Conservation (phyloP, 2,888 invertebrate genomes). For the Philhelius pedissequus region DNA sequence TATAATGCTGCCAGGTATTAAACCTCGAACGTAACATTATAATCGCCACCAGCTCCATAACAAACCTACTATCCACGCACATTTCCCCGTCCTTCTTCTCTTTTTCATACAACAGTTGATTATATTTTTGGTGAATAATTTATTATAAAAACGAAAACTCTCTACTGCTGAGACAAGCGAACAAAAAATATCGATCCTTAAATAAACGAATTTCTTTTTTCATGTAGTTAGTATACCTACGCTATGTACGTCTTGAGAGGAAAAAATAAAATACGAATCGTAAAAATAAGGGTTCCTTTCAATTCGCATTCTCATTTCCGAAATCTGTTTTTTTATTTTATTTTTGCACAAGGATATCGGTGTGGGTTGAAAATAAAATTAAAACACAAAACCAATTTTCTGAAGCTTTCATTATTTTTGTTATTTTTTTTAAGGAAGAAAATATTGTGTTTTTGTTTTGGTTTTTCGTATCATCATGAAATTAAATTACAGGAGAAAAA, state of each 20-base stretch:
- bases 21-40: background rate
- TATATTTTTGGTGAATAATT: conserved; percentile 60
- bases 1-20: too few species aligned
- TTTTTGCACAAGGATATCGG: background rate
- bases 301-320: background rate
- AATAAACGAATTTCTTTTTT: background rate
- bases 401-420: background rate
- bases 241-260: too few species aligned
- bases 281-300: conserved; percentile 6
- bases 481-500: background rate
- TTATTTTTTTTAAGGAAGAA: background rate
- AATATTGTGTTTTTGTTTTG: background rate
- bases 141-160: conserved; percentile 53
- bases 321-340: conserved; percentile 4
- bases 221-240: too few species aligned
- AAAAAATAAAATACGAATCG: background rate
- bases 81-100: background rate
- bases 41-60: background rate
- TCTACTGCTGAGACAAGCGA: conserved; percentile 24
- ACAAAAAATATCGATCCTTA: conserved; percentile 37
- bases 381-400: conserved; percentile 19
- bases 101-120: background rate
- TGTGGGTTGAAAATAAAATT: conserved; percentile 31
- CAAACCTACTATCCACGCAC: background rate
- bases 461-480: background rate